phyloP scores from a whole-genome alignment of 2,888 invertebrate genomes.

The Protophormia terraenovae region DNA sequence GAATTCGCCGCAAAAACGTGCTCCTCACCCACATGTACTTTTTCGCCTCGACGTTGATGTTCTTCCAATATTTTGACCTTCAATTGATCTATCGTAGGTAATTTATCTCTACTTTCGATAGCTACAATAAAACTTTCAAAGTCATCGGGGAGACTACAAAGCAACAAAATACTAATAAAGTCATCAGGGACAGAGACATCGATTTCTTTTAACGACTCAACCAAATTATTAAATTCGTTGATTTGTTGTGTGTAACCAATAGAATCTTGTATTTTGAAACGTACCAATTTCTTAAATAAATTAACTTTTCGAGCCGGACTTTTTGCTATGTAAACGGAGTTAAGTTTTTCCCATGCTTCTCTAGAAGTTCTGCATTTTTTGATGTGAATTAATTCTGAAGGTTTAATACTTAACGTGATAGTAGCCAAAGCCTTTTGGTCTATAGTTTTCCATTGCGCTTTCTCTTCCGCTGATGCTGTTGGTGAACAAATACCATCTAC shows the following conservation, averaged over 20 bases:
- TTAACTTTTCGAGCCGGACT: constrained; percentile 51
- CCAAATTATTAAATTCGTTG: constrained; percentile 47
- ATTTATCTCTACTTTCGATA: constrained; percentile 57
- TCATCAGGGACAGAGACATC: constrained; percentile 51
- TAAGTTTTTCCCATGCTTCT: constrained; percentile 21
- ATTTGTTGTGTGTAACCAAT: constrained; percentile 42
- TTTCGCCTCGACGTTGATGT: constrained; percentile 44
- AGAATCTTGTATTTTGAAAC: constrained; percentile 38
- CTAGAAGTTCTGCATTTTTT: constrained; percentile 18
- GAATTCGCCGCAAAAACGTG: constrained; percentile 45
- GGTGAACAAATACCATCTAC: not conserved
- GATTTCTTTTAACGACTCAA: constrained; percentile 54
- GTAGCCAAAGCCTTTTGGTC: constrained; percentile 40
- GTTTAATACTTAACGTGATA: constrained; percentile 29
- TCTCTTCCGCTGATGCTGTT: constrained; percentile 6
- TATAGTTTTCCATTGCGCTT: not conserved
- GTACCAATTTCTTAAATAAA: constrained; percentile 51
- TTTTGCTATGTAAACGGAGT: too few species aligned
- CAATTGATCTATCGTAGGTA: constrained; percentile 51
- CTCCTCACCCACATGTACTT: constrained; percentile 5
- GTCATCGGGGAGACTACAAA: too few species aligned
- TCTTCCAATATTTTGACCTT: constrained; percentile 55
- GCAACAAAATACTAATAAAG: constrained; percentile 48
- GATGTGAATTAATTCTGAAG: constrained; percentile 36
- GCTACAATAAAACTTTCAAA: constrained; percentile 64